Evolutionary conservation across 92 coral and sea anemone species (phyloP).

Genomic region (Galaxea fascicularis): DNA sequence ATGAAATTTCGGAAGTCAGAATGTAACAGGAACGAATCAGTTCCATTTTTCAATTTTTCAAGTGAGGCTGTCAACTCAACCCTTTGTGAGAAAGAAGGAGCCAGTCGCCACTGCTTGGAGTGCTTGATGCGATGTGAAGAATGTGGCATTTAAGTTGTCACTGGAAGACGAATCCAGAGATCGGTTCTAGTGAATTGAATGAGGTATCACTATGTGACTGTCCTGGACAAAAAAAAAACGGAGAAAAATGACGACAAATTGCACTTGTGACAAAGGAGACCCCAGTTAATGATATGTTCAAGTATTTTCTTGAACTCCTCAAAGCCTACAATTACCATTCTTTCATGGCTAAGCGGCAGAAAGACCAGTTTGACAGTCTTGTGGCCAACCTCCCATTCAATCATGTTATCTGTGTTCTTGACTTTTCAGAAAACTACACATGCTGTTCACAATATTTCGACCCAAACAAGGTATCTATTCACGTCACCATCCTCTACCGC

Average conservation of each 20-base stretch:
- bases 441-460: slow-evolving; percentile 56
- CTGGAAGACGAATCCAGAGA: too few relatives aligned
- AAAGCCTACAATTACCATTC: slow-evolving; percentile 60
- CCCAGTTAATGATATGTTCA: slow-evolving; percentile 65
- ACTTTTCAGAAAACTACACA: slow-evolving; percentile 39
- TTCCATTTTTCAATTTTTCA: too few relatives aligned
- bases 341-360: slow-evolving; percentile 68
- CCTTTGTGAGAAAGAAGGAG: slow-evolving; percentile 49
- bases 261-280: slow-evolving; percentile 65
- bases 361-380: slow-evolving; percentile 31
- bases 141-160: slow-evolving; percentile 61
- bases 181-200: slow-evolving; percentile 53
- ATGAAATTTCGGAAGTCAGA: slow-evolving; percentile 53
- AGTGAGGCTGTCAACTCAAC: slow-evolving; percentile 48
- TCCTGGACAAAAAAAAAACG: slow-evolving; percentile 48
- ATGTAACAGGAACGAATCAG: too few relatives aligned
- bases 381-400: slow-evolving; percentile 32
- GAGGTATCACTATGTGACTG: slow-evolving; percentile 66
- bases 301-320: slow-evolving; percentile 54
- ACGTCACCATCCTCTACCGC: slow-evolving; percentile 51
- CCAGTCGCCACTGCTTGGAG: slow-evolving; percentile 24
- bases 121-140: slow-evolving; percentile 63
- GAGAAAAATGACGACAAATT: slow-evolving; percentile 46
- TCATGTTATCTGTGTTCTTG: slow-evolving; percentile 44
- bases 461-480: slow-evolving; percentile 49